Conservation (phyloP, 2,113 vertebrate species). For the Oncorhynchus clarkii region DNA sequence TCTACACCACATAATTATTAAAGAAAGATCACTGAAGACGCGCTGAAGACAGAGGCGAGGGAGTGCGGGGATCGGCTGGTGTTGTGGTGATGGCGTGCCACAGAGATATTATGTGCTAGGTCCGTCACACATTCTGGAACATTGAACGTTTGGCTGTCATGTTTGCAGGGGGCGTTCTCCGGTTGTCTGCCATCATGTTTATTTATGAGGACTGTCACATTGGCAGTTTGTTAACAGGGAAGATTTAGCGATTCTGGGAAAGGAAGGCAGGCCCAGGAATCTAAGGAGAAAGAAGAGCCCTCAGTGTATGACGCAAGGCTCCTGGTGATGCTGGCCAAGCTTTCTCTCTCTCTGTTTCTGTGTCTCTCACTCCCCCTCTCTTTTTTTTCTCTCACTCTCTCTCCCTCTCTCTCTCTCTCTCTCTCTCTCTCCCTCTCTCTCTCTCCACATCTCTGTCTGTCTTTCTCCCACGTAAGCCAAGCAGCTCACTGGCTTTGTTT, state of each 20-base stretch:
- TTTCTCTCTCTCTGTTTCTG: background rate
- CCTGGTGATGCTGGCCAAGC: constrained; percentile 20
- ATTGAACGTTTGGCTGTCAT: constrained; percentile 47
- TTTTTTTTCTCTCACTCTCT: background rate
- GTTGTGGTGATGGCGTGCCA: constrained; percentile 25
- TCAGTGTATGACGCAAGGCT: constrained; percentile 39
- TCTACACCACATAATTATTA: background rate
- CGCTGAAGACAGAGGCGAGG: background rate
- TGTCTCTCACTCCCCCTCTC: constrained; percentile 20
- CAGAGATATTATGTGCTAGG: constrained; percentile 9
- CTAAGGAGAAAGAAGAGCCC: constrained; percentile 16
- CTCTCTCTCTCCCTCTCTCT: too few species aligned
- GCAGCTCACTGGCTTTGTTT: background rate
- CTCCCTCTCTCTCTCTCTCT: background rate
- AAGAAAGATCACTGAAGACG: background rate
- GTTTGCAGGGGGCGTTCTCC: constrained; percentile 49
- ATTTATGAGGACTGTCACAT: constrained; percentile 65
- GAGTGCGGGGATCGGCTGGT: constrained; percentile 5
- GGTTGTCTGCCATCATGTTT: constrained; percentile 46
- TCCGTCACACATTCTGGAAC: background rate
- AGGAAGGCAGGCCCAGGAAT: background rate
- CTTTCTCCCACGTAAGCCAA: background rate
- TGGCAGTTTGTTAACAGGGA: constrained; percentile 63
- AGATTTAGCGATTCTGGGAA: constrained; percentile 57
- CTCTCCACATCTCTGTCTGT: background rate